Conservation (phyloP, 2,113 vertebrate species). For the Rallus limicola region DNA sequence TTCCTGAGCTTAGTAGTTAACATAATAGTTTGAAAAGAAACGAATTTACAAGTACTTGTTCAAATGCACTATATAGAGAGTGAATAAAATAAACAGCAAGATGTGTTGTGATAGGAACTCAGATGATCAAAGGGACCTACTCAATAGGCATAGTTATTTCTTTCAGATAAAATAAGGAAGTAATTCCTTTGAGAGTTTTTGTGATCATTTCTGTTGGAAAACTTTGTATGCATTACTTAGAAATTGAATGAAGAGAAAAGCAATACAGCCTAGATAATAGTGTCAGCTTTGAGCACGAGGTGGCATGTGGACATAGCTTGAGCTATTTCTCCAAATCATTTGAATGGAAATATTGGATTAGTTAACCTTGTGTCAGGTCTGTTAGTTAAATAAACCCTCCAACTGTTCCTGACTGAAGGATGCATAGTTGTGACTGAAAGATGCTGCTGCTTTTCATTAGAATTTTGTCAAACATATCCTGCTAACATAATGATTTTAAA, state of each 20-base stretch:
- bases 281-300: conserved; percentile 58
- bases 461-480: conserved; percentile 59
- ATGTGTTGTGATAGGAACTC: conserved; percentile 66
- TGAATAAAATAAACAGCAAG: conserved; percentile 75
- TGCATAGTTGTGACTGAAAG: conserved; percentile 55
- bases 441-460: conserved; percentile 66
- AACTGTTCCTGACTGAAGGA: conserved; percentile 70
- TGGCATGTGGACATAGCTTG: conserved; percentile 57
- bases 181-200: conserved; percentile 72
- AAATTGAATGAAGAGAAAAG: conserved; percentile 70
- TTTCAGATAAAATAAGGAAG: conserved; percentile 75
- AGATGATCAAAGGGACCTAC: conserved; percentile 70
- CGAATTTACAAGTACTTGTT: conserved; percentile 64
- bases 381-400: conserved; percentile 72
- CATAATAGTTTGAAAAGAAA: conserved; percentile 69
- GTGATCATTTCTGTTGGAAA: conserved; percentile 70
- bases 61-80: conserved; percentile 37
- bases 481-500: conserved; percentile 72
- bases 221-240: conserved; percentile 64
- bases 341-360: conserved; percentile 71
- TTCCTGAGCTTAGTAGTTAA: conserved; percentile 57
- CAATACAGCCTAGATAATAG: conserved; percentile 66
- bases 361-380: conserved; percentile 64
- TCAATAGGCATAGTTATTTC: conserved; percentile 70
- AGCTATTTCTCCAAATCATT: conserved; percentile 53